These are phyloP conservation scores for Xerus rutilus DNA, from an alignment of 2,797 vertebrate species.

Conservation along the genomic window DNA sequence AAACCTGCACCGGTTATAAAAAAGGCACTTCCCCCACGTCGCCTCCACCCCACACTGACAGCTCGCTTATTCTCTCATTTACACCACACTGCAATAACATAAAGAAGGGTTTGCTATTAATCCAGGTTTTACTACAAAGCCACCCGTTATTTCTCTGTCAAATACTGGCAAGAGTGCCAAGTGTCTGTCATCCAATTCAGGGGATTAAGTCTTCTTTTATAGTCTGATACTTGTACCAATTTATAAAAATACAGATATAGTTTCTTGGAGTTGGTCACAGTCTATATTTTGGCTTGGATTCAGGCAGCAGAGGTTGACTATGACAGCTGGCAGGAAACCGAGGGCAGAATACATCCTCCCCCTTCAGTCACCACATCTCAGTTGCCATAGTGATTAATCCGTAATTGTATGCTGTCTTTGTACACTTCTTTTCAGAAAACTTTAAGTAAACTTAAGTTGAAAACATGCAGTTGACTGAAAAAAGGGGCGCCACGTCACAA, in stretches of 20 bases:
- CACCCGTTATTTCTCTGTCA: slow-evolving; percentile 89
- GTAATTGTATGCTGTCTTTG: slow-evolving; percentile 90
- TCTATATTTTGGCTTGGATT: slow-evolving; percentile 89
- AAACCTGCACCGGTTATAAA: slow-evolving; percentile 82
- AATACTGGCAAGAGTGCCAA: slow-evolving; percentile 89
- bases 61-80: slow-evolving; percentile 88
- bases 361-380: slow-evolving; percentile 87
- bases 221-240: slow-evolving; percentile 89
- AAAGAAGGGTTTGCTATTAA: slow-evolving; percentile 91
- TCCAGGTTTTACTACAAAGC: slow-evolving; percentile 91
- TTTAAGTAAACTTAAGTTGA: slow-evolving; percentile 89
- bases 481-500: slow-evolving; percentile 76
- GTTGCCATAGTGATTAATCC: slow-evolving; percentile 91
- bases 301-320: slow-evolving; percentile 87
- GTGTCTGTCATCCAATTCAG: slow-evolving; percentile 89
- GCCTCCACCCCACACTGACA: slow-evolving; percentile 83
- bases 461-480: slow-evolving; percentile 86
- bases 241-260: slow-evolving; percentile 92
- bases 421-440: slow-evolving; percentile 90
- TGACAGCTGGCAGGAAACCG: slow-evolving; percentile 92
- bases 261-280: slow-evolving; percentile 89
- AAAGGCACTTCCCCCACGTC: slow-evolving; percentile 68
- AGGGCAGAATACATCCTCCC: slow-evolving; percentile 88
- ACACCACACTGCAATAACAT: slow-evolving; percentile 90
- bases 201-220: slow-evolving; percentile 91